These are phyloP conservation scores for Condylostylus longicornis DNA, from an alignment of 1,140 invertebrate genomes.

Conservation along the genomic window DNA sequence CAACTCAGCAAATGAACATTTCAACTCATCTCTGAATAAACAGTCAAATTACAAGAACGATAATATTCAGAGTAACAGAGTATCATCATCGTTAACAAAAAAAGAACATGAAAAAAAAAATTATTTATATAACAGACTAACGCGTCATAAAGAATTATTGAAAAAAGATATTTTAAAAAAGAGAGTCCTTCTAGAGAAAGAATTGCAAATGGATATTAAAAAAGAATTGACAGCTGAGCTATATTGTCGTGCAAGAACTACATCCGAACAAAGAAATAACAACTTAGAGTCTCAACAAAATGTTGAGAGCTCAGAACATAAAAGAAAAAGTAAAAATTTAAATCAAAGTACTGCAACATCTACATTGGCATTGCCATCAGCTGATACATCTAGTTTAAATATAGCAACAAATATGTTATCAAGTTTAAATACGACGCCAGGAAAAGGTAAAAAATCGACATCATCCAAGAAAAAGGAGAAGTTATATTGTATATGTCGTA, in stretches of 20 bases:
- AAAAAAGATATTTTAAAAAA: constrained; percentile 91
- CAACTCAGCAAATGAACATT: too few species aligned
- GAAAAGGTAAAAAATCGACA: not conserved
- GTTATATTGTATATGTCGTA: constrained; percentile 84
- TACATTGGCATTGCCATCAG: not conserved
- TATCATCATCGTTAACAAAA: too few species aligned
- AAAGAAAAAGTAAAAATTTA: constrained; percentile 10
- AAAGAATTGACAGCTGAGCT: constrained; percentile 58
- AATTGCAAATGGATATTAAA: constrained; percentile 76
- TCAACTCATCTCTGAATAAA: too few species aligned
- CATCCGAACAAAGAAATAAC: constrained; percentile 4
- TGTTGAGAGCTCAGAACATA: too few species aligned
- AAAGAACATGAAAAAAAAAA: too few species aligned
- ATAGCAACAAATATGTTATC: too few species aligned
- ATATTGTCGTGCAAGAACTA: too few species aligned
- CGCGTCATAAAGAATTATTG: constrained; percentile 68
- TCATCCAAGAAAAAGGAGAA: constrained; percentile 54
- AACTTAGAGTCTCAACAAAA: constrained; percentile 36
- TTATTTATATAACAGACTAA: constrained; percentile 10
- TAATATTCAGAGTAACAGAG: too few species aligned
- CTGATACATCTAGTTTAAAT: too few species aligned
- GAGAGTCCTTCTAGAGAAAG: constrained; percentile 74
- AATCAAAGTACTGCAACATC: constrained; percentile 5
- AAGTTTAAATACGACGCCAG: too few species aligned
- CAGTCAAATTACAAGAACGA: too few species aligned